Base-by-base conservation (phyloP, 2,113 vertebrate species). In the Calyptommatus sinebrachiatus region DNA sequence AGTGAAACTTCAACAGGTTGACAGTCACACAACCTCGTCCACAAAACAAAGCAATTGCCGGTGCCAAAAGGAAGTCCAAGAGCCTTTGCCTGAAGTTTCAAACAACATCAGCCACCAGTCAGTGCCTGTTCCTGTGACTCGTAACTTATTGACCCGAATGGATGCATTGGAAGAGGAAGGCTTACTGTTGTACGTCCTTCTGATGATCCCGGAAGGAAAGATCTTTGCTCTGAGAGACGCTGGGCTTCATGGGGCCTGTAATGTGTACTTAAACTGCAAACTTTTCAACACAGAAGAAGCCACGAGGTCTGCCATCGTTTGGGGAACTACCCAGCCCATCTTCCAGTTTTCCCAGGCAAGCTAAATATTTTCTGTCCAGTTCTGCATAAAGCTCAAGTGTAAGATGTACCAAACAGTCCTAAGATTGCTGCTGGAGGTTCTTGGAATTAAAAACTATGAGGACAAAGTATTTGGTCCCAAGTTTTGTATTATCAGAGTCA, bases 151-250 rank as follows among this genome's bases (percentile, higher is more conserved):
- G 46, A 11, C 73, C 24, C 83, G n/a, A 14, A 1, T 50, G 26
- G 31, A 48, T 28, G 71, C 9, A 0, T 73, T 87, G 1, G 82
- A 80, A 81, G 94, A 95, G 6, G 82, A 74, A 3, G 87, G 91
- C 31, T 62, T 96, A 0, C 85, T 99, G 7, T 89, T 99, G 67
- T 95, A 99, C 4, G 87, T 97, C 57, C 89, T 99, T 0, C 85
- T 99, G 81, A 97, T 98, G 97, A 97, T 99, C 70, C 96, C 96
- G 1, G 93, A 97, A 53, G 98, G 98, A 62, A 98, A 94, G 90
- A 95, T 96, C 74, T 97, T 98, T 46, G 35, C 24, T 77, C 86
- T 87, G 63, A 90, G 86, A 21, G 88, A 88, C 1, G 31, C 1
- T 1, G 91, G 88, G 2, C 84, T 84, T 24, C 84, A 81, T 28